phyloP scores from a whole-genome alignment of 2,113 vertebrate genomes.

The Actenoides hombroni region DNA sequence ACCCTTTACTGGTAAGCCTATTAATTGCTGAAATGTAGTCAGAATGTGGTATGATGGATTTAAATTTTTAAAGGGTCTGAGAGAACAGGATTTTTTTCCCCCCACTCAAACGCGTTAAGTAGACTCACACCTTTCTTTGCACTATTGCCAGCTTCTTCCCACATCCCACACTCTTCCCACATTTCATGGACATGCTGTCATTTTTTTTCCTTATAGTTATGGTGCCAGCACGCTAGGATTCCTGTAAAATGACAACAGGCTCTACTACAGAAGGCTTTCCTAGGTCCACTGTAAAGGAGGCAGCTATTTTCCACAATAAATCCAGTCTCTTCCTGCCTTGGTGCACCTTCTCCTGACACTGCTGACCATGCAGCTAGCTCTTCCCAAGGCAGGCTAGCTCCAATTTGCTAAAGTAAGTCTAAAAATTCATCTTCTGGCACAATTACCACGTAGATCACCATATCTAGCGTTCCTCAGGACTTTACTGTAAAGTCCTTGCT shows the following conservation, averaged over 20 bases:
- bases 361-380: accelerated
- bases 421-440: neutral
- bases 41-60: neutral
- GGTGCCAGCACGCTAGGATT: neutral
- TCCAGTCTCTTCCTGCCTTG: neutral
- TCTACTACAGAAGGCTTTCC: neutral
- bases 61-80: neutral
- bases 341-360: neutral
- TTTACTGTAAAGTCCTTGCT: neutral
- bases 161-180: neutral
- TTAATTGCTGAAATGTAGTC: neutral
- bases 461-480: neutral
- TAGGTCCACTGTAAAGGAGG: neutral
- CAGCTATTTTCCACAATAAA: neutral
- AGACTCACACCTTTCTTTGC: neutral
- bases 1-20: neutral
- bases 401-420: neutral
- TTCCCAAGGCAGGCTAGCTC: neutral
- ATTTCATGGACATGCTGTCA: neutral
- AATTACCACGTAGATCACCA: neutral
- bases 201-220: neutral
- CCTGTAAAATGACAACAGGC: accelerated
- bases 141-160: neutral
- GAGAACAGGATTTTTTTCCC: neutral
- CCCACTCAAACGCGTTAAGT: too few species aligned